A percentile compares a stretch with the other conserved stretches of the same genome.
Conservation (phyloP, 1,140 invertebrate genomes). For the roundworm (Caenorhabditis elegans) region WBcel235 BX284604.4:13874001-13874500, state of each 20-base stretch:
- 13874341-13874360: too few species aligned
- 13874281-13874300: slow-evolving; percentile 71
- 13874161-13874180: slow-evolving; percentile 77
- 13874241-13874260: slow-evolving; percentile 88
- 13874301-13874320: too few species aligned
- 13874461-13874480: too few species aligned
- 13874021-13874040: slow-evolving; percentile 95
- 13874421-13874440: too few species aligned
- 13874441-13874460: too few species aligned
- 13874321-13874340: too few species aligned
- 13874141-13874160: slow-evolving; percentile 88
- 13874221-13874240: slow-evolving; percentile 84
- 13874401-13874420: too few species aligned
- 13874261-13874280: slow-evolving; percentile 91
- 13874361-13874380: too few species aligned
- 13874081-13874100: slow-evolving; percentile 77
- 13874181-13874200: slow-evolving; percentile 86
- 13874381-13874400: too few species aligned
- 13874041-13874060: slow-evolving; percentile 96
- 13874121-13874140: slow-evolving; percentile 97
- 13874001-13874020: slow-evolving; percentile 67
- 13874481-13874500: too few species aligned
- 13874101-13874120: slow-evolving; percentile 89
- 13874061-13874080: slow-evolving; percentile 82
- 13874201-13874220: slow-evolving; percentile 89